A percentile compares a stretch with the other conserved stretches of the same genome.
Evolutionary conservation across 2,113 vertebrate genomes (phyloP).

Genomic region (Prionailurus bengalensis): DNA sequence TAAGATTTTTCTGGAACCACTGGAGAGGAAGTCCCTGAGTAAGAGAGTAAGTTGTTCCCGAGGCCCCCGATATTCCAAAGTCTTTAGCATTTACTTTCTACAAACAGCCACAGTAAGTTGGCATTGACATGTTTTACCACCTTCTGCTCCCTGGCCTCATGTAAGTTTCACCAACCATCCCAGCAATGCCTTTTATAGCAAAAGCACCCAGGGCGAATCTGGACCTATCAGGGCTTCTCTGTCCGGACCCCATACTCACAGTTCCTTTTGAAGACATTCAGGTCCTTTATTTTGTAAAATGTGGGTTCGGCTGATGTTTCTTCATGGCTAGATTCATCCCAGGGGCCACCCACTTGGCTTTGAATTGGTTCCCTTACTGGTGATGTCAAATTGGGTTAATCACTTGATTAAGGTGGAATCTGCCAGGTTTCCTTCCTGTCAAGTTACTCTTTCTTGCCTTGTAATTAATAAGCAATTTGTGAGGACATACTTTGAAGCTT

Average conservation of each 20-base stretch:
- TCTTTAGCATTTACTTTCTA: neutral
- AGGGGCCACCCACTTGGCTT: neutral
- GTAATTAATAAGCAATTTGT: neutral
- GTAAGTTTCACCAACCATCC: neutral
- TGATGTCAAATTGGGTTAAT: neutral
- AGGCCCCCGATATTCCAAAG: too few relatives aligned
- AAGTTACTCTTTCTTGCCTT: neutral
- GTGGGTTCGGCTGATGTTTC: too few relatives aligned
- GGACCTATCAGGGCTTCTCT: rapidly evolving
- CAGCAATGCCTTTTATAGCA: too few relatives aligned
- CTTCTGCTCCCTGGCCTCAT: rapidly evolving
- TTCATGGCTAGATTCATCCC: rapidly evolving
- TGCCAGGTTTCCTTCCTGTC: neutral
- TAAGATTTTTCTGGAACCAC: neutral
- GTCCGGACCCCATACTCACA: rapidly evolving
- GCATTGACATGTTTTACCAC: rapidly evolving
- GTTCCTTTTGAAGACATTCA: neutral
- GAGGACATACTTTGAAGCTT: neutral
- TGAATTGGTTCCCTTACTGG: neutral
- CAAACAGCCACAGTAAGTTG: rapidly evolving
- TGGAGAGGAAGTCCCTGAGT: neutral
- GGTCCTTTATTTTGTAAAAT: too few relatives aligned
- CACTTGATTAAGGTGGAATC: neutral
- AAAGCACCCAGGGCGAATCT: neutral
- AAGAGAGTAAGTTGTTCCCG: too few relatives aligned